Base-by-base conservation (phyloP, 2,888 invertebrate species). In the Nomada lathburiana region DNA sequence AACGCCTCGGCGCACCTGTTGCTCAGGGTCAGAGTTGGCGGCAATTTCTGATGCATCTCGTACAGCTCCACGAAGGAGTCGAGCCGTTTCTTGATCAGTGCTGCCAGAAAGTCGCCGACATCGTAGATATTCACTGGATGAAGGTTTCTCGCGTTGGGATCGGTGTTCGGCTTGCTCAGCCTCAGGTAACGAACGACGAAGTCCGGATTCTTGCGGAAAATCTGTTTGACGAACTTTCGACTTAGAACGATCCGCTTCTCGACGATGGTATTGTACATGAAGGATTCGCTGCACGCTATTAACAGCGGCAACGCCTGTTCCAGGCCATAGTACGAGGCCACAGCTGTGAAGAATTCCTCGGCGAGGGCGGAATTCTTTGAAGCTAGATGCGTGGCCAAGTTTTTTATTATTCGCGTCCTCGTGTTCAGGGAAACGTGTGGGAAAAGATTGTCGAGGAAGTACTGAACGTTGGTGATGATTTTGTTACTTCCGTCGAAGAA, bases 171-270 rank as follows among this genome's bases (percentile, higher is more conserved):
- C 2, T 85, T 83, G 2, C 86, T 80, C 11, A 91, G 74, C 62
- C 86, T 90, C 4, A 93, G 52, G 64, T 92, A 93, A 11, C 89
- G 86, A 5, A 93, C 88, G 0, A 90, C 81, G 0, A 93, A 36
- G 5, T 90, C 68, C 0, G 92, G 91, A 80, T 91, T 89, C 20
- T 77, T 91, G 9, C 65, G 42, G 20, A 82, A 89, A 5, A 92
- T 47, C 29, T 65, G 75, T 42, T 79, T 65, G 2, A 89, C 10
- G 5, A 83, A 53, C 13, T 77, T 84, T 0, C 59, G 2, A 0
- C 87, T 81, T 0, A 92, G 65, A 2, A 71, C n/a, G 1, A 93
- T 68, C 13, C 72, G 78, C 0, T 77, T 76, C 0, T 83, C 20
- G 0, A 83, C 55, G 1, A 92, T 76, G 0, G 62, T 75, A 0